phyloP scores from a whole-genome alignment of 2,797 vertebrate species.

The Sphaeramia orbicularis region DNA sequence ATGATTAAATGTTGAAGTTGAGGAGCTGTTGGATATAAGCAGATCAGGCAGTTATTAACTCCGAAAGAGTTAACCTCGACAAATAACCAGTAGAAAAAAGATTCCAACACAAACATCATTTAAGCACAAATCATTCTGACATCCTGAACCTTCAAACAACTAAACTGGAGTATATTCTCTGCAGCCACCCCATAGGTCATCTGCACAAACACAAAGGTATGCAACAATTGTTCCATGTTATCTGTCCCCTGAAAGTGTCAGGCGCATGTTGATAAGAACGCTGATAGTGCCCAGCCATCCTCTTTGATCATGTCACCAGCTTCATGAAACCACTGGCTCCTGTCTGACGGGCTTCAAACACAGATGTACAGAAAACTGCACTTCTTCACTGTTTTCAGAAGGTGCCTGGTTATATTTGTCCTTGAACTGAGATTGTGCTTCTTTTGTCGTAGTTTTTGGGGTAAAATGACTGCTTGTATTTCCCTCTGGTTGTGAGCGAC shows the following conservation, averaged over 20 bases:
- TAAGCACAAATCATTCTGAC: too few relatives aligned
- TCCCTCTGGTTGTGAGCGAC: constrained; percentile 36
- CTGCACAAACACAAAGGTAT: constrained; percentile 50
- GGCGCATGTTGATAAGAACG: constrained; percentile 57
- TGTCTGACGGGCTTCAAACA: constrained; percentile 1
- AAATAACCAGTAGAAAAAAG: too few relatives aligned
- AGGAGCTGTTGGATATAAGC: too few relatives aligned
- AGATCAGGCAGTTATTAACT: too few relatives aligned
- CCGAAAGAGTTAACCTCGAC: too few relatives aligned
- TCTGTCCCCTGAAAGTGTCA: constrained; percentile 45
- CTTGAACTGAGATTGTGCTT: constrained; percentile 27
- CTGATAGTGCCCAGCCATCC: constrained; percentile 23
- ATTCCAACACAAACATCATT: too few relatives aligned
- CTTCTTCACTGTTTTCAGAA: constrained; percentile 35
- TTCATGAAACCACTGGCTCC: constrained; percentile 16
- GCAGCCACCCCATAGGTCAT: background rate
- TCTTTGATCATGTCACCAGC: constrained; percentile 62
- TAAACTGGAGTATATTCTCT: background rate
- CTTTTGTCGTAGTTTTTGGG: constrained; percentile 14
- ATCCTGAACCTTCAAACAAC: background rate
- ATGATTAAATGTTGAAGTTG: too few relatives aligned
- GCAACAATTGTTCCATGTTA: constrained; percentile 55
- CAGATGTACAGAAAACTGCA: constrained; percentile 5
- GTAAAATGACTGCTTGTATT: constrained; percentile 47
- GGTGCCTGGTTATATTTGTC: constrained; percentile 46